Evolutionary conservation across 2,113 vertebrate species (phyloP).

Genomic region (Probosciger aterrimus): DNA sequence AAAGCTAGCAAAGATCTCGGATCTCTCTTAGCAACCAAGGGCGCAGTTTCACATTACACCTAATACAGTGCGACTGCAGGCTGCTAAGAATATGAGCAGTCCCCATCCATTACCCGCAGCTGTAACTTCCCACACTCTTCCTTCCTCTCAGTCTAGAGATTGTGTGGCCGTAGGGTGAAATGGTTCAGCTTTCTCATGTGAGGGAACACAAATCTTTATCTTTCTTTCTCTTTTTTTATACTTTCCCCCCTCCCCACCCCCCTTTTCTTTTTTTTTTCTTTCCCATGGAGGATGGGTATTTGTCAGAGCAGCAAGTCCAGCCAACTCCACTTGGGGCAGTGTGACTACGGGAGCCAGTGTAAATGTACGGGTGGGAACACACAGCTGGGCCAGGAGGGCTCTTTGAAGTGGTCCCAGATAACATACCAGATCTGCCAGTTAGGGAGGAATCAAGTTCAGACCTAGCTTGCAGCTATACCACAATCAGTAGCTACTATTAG

Average conservation of each 20-base stretch:
- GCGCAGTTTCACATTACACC: conserved; percentile 44
- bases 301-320: neutral
- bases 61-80: conserved; percentile 33
- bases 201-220: neutral
- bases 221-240: neutral
- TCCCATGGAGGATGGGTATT: neutral
- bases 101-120: conserved; percentile 4
- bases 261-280: too few relatives aligned
- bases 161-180: neutral
- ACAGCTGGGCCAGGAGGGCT: neutral
- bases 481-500: neutral
- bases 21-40: conserved; percentile 54
- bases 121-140: conserved; percentile 46
- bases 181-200: neutral
- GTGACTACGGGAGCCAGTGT: neutral
- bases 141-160: neutral
- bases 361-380: neutral
- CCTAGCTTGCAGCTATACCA: neutral
- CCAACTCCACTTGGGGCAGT: neutral
- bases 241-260: neutral
- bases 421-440: neutral
- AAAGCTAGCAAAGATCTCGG: conserved; percentile 11
- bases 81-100: conserved; percentile 38
- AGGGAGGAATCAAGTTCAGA: neutral
- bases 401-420: conserved; percentile 28